phyloP scores from a whole-genome alignment of 2,797 vertebrate genomes.

The Lates japonicus region DNA sequence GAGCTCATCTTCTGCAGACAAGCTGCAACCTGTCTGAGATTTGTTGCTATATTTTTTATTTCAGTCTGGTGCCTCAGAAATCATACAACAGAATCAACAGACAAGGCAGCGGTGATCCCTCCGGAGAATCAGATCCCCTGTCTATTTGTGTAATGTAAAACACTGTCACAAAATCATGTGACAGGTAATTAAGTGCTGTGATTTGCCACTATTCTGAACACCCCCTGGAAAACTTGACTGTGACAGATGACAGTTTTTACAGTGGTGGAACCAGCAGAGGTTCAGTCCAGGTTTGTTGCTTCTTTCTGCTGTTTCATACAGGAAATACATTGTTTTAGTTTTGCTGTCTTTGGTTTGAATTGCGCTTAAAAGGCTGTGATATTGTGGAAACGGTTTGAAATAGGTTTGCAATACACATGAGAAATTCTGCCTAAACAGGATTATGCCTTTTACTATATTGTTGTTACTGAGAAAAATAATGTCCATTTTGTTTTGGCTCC shows the following conservation, averaged over 20 bases:
- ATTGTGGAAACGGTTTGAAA: neutral
- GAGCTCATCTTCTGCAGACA: constrained; percentile 37
- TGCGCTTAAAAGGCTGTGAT: constrained; percentile 1
- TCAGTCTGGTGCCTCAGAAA: constrained; percentile 19
- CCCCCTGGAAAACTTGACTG: constrained; percentile 1
- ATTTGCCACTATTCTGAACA: constrained; percentile 22
- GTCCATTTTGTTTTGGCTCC: constrained; percentile 3
- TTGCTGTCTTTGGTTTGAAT: constrained; percentile 8
- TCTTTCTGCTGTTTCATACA: constrained; percentile 3
- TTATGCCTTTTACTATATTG: constrained; percentile 5
- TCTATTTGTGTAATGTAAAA: constrained; percentile 19
- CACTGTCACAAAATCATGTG: constrained; percentile 24
- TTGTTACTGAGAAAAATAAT: constrained; percentile 5
- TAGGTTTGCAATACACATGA: constrained; percentile 9
- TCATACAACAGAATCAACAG: constrained; percentile 23
- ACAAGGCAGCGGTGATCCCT: constrained; percentile 36
- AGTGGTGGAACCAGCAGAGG: neutral
- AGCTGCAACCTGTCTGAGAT: constrained; percentile 40
- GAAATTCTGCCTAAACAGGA: constrained; percentile 10
- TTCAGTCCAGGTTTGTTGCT: constrained; percentile 10
- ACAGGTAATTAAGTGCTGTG: constrained; percentile 49
- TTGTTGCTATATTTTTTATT: constrained; percentile 36
- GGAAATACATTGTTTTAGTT: constrained; percentile 10
- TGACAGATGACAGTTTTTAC: constrained; percentile 2
- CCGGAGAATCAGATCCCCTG: constrained; percentile 26